These are phyloP conservation scores for Macropus fuliginosus DNA, from an alignment of 2,797 vertebrate species.

Conservation along the genomic window DNA sequence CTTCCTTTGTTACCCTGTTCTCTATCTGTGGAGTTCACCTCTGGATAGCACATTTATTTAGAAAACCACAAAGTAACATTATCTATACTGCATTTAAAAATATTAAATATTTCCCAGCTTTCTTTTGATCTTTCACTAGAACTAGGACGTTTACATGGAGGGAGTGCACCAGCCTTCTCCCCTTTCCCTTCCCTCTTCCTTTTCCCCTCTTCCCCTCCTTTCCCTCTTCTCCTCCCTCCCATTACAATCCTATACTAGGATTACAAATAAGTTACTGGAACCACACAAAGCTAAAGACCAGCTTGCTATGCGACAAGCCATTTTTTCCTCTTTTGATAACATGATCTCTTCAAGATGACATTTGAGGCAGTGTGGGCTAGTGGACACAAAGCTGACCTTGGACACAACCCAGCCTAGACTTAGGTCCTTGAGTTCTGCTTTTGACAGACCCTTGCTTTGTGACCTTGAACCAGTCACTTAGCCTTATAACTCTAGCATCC, in stretches of 20 bases:
- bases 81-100: not conserved
- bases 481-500: not conserved
- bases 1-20: not conserved
- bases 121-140: not conserved
- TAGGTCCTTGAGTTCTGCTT: not conserved
- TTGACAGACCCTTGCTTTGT: not conserved
- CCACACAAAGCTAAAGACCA: not conserved
- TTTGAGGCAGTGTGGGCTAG: too few relatives aligned
- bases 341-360: not conserved
- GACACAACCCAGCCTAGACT: not conserved
- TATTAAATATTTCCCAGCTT: not conserved
- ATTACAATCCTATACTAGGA: not conserved
- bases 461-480: not conserved
- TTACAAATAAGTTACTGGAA: not conserved
- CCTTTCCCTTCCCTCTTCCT: not conserved
- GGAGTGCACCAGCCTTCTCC: fast-evolving
- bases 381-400: not conserved
- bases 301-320: not conserved
- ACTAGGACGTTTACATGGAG: not conserved
- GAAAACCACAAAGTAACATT: not conserved
- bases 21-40: not conserved
- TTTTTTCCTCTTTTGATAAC: not conserved
- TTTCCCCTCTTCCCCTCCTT: too few relatives aligned
- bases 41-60: not conserved
- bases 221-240: not conserved